phyloP scores from a whole-genome alignment of 2,888 invertebrate species.

The Junonia oenone region DNA sequence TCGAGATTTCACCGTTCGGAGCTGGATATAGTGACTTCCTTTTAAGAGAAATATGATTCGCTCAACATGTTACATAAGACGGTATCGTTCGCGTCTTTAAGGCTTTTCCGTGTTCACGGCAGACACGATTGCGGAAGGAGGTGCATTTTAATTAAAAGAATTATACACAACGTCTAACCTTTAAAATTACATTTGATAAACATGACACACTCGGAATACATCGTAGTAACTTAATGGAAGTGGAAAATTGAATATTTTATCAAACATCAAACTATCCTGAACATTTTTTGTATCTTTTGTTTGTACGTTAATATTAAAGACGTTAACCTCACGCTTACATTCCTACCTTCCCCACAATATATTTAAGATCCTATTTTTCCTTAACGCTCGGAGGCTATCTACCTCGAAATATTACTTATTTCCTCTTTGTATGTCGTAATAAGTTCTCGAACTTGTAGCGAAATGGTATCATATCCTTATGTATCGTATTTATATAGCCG shows the following conservation, averaged over 20 bases:
- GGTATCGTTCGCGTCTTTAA: slow-evolving; percentile 24
- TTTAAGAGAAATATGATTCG: slow-evolving; percentile 29
- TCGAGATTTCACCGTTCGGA: slow-evolving; percentile 22
- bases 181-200: background rate
- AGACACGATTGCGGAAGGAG: background rate
- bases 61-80: slow-evolving; percentile 28
- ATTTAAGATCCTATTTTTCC: slow-evolving; percentile 26
- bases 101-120: background rate
- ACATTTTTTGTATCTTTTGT: background rate
- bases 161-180: background rate
- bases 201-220: background rate
- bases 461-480: slow-evolving; percentile 27
- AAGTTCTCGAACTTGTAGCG: slow-evolving; percentile 27
- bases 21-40: slow-evolving; percentile 27
- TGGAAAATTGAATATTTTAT: background rate
- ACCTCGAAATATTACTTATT: slow-evolving; percentile 30
- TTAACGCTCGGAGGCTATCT: slow-evolving; percentile 27
- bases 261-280: background rate
- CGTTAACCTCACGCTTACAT: slow-evolving; percentile 2
- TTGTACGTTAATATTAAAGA: background rate
- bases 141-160: background rate
- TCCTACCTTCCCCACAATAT: slow-evolving; percentile 8
- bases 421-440: slow-evolving; percentile 25
- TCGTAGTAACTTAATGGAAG: too few relatives aligned
- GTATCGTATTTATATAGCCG: slow-evolving; percentile 15